Percentiles rank a stretch among this genome's conserved stretches.
phyloP scores from a whole-genome alignment of 2,113 vertebrate genomes.

The Electrona antarctica region DNA sequence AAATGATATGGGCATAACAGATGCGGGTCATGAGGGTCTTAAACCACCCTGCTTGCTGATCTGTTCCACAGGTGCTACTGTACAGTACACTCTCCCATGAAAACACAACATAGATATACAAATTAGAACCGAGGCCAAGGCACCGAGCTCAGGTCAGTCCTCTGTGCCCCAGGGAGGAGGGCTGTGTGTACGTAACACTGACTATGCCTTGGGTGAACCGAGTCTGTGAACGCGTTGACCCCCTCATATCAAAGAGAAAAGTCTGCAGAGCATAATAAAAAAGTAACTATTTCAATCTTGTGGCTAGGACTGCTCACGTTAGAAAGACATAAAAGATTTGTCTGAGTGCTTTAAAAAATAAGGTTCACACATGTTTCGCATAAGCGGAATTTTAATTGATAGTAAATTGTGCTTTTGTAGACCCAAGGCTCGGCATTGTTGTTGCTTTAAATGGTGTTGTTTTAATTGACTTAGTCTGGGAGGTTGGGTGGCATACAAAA shows the following conservation, averaged over 20 bases:
- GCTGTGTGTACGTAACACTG: conserved; percentile 6
- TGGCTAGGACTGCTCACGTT: conserved; percentile 39
- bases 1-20: conserved; percentile 70
- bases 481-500: conserved; percentile 36
- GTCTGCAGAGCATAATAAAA: conserved; percentile 51
- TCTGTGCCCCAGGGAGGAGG: not conserved
- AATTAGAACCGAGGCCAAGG: not conserved
- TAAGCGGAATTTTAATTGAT: conserved; percentile 65
- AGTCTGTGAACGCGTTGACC: conserved; percentile 67
- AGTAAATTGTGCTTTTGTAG: conserved; percentile 59
- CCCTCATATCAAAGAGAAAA: conserved; percentile 20
- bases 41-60: conserved; percentile 70
- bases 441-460: conserved; percentile 50
- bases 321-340: conserved; percentile 49
- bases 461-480: conserved; percentile 49
- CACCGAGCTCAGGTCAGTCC: not conserved
- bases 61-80: conserved; percentile 61
- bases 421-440: conserved; percentile 34
- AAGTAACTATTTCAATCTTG: conserved; percentile 46
- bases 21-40: conserved; percentile 68
- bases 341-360: conserved; percentile 37
- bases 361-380: conserved; percentile 68
- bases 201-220: conserved; percentile 63
- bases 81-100: conserved; percentile 36
- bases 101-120: conserved; percentile 38